A percentile compares a stretch with the other conserved stretches of the same genome.
Conservation (phyloP, 2,113 vertebrate genomes). For the Raja brachyura region DNA sequence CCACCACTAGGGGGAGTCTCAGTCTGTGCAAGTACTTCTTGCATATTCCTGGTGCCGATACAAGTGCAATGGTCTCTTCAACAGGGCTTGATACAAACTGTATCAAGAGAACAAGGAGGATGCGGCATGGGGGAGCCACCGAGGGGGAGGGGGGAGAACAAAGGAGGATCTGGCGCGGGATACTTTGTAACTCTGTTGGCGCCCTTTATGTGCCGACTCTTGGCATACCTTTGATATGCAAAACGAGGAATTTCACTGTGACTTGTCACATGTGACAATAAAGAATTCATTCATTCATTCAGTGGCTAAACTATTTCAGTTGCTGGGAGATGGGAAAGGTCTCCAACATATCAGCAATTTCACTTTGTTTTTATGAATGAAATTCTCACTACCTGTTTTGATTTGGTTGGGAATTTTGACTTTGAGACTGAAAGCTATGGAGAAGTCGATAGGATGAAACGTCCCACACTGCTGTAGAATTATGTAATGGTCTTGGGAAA, state of each 20-base stretch:
- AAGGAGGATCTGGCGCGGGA: no score
- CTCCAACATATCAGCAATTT: not conserved
- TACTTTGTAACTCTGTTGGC: no score
- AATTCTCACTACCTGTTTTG: not conserved
- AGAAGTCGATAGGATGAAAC: not conserved
- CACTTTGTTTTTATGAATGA: not conserved
- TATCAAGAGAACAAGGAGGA: no score
- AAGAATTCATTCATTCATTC: no score
- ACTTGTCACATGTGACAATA: no score
- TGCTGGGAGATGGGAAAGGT: not conserved
- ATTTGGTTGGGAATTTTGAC: not conserved
- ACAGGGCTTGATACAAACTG: not conserved
- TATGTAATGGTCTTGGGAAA: not conserved
- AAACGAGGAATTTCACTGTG: no score
- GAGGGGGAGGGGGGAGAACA: no score
- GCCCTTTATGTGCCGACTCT: no score
- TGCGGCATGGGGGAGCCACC: no score
- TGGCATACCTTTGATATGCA: no score
- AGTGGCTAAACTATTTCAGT: not conserved
- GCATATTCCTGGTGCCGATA: not conserved
- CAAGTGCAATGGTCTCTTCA: not conserved
- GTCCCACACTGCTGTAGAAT: not conserved
- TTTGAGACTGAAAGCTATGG: not conserved
- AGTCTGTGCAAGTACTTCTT: not conserved
- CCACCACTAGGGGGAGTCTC: not conserved